Evolutionary conservation across 2,888 invertebrate species (phyloP).

Genomic region (Abscondita cerata): DNA sequence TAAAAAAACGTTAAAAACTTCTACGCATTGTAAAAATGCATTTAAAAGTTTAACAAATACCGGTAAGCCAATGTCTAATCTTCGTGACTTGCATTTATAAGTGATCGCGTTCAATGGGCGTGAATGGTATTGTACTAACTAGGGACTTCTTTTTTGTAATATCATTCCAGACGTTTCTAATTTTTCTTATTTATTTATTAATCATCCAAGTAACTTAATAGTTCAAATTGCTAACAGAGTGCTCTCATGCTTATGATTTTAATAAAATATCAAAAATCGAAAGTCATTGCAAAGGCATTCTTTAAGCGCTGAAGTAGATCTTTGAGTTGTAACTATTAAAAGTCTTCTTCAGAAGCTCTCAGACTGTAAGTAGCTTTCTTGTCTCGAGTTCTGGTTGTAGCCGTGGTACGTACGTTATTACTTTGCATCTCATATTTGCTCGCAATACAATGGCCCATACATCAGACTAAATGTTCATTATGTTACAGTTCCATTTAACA

Average conservation of each 20-base stretch:
- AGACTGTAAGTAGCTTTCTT: conserved; percentile 24
- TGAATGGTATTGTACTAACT: conserved; percentile 29
- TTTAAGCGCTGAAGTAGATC: conserved; percentile 14
- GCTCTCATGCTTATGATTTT: conserved; percentile 1
- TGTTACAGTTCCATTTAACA: conserved; percentile 15
- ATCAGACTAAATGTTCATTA: conserved; percentile 24
- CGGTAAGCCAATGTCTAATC: conserved; percentile 30
- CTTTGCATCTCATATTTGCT: conserved; percentile 25
- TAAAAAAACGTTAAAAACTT: conserved; percentile 27
- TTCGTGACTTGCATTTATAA: conserved; percentile 34
- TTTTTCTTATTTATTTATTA: conserved; percentile 2
- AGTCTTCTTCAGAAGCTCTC: conserved; percentile 27
- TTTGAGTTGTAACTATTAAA: conserved; percentile 9
- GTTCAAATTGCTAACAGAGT: background rate
- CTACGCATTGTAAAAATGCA: conserved; percentile 25
- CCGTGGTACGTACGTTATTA: conserved; percentile 22
- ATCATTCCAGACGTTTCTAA: conserved; percentile 28
- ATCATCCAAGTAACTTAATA: background rate
- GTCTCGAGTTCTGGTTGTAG: conserved; percentile 21
- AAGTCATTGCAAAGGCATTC: conserved; percentile 22
- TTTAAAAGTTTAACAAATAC: conserved; percentile 29
- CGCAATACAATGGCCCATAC: conserved; percentile 24
- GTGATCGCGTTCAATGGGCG: conserved; percentile 33
- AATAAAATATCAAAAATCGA: conserved; percentile 11
- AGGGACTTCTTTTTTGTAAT: conserved; percentile 26